These are phyloP conservation scores for Dicerorhinus sumatrensis DNA, from an alignment of 2,113 vertebrate genomes.

Conservation along the genomic window DNA sequence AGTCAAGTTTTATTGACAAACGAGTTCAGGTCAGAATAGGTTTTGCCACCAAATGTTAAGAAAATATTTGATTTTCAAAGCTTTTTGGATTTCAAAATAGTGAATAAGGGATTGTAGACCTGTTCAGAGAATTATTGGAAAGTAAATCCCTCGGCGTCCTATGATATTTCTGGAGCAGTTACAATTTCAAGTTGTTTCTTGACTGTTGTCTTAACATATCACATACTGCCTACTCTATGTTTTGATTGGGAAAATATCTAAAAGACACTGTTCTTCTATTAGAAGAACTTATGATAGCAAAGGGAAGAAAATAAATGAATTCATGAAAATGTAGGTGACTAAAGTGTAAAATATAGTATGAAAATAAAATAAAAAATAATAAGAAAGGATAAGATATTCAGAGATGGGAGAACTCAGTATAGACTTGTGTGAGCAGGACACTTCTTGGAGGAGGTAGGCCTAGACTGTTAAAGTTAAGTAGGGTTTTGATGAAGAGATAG, in stretches of 20 bases:
- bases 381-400: neutral
- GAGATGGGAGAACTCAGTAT: neutral
- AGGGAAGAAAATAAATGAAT: neutral
- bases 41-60: constrained; percentile 35
- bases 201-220: neutral
- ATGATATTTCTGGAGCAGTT: neutral
- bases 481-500: neutral
- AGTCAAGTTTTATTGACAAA: constrained; percentile 20
- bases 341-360: neutral
- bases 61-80: constrained; percentile 34
- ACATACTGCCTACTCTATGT: neutral
- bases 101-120: neutral
- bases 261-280: neutral
- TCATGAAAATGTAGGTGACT: neutral
- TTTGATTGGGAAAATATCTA: constrained; percentile 12
- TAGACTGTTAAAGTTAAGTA: neutral
- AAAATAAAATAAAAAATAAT: neutral
- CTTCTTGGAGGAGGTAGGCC: neutral
- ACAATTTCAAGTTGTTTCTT: neutral
- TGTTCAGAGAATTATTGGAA: constrained; percentile 13
- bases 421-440: neutral
- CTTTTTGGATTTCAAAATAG: constrained; percentile 23
- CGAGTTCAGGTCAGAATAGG: neutral
- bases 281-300: neutral
- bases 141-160: neutral